These are phyloP conservation scores for Napeogenes inachia DNA, from an alignment of 2,888 invertebrate genomes.

Conservation along the genomic window DNA sequence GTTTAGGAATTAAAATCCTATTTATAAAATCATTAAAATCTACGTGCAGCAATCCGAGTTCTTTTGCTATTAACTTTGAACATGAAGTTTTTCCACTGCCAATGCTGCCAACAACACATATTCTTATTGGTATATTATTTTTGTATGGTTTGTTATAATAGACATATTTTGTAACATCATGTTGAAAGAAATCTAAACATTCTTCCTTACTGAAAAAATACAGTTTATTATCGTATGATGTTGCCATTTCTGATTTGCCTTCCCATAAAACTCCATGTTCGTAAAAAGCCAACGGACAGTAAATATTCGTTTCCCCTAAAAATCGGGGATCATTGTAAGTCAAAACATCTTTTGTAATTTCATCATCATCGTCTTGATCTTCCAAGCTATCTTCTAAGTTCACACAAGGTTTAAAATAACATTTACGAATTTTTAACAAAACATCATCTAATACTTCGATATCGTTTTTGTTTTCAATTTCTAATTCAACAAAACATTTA, in stretches of 20 bases:
- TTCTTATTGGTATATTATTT: constrained; percentile 68
- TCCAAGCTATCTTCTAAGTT: constrained; percentile 45
- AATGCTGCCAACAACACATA: constrained; percentile 77
- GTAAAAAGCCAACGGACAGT: constrained; percentile 79
- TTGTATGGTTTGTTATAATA: constrained; percentile 60
- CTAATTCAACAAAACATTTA: constrained; percentile 62
- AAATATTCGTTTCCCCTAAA: constrained; percentile 77
- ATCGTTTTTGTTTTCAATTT: constrained; percentile 64
- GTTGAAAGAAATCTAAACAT: constrained; percentile 68
- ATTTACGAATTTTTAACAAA: constrained; percentile 53
- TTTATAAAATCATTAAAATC: constrained; percentile 66
- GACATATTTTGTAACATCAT: constrained; percentile 69
- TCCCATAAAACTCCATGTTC: constrained; percentile 76
- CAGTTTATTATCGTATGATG: constrained; percentile 72
- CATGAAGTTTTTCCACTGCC: constrained; percentile 76
- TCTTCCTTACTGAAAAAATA: constrained; percentile 74
- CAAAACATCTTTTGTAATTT: constrained; percentile 42
- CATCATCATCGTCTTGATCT: constrained; percentile 43
- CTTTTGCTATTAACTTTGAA: constrained; percentile 68
- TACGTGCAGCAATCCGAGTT: constrained; percentile 74
- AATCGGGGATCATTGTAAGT: constrained; percentile 51
- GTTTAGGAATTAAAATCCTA: constrained; percentile 54
- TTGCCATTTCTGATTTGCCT: constrained; percentile 76
- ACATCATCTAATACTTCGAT: constrained; percentile 57
- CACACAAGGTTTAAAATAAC: constrained; percentile 47